These are phyloP conservation scores for Potamarius usumacintae DNA, from an alignment of 2,113 vertebrate species.

Conservation along the genomic window DNA sequence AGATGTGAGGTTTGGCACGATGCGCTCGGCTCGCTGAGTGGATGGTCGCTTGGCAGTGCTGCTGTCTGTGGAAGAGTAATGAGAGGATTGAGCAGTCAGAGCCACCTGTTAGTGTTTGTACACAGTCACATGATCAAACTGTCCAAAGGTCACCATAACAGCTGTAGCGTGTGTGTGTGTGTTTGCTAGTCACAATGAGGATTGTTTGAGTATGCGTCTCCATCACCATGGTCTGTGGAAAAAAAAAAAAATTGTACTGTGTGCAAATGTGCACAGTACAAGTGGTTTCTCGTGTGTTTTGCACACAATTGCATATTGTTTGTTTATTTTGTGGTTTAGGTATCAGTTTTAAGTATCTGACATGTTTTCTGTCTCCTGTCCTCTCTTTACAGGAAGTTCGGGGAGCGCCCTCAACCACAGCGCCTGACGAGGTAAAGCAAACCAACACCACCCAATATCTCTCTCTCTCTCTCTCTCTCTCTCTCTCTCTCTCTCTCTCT, in stretches of 20 bases:
- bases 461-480: no score
- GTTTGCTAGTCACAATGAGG: constrained; percentile 5
- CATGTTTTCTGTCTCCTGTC: constrained; percentile 53
- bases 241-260: neutral
- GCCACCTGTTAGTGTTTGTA: constrained; percentile 50
- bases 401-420: constrained; percentile 98
- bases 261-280: neutral
- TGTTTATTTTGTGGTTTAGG: constrained; percentile 47
- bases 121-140: constrained; percentile 28
- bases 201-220: neutral
- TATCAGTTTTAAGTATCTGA: constrained; percentile 54
- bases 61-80: constrained; percentile 32
- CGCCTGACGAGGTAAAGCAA: constrained; percentile 91
- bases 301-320: constrained; percentile 8
- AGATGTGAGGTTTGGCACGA: neutral
- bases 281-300: constrained; percentile 13
- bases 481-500: no score
- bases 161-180: constrained; percentile 38
- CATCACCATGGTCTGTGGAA: constrained; percentile 20
- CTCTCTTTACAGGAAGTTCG: constrained; percentile 88
- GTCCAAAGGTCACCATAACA: constrained; percentile 53
- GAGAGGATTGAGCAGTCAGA: constrained; percentile 35
- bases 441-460: constrained; percentile 12
- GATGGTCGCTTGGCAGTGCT: constrained; percentile 8
- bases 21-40: neutral